A percentile compares a stretch with the other conserved stretches of the same genome.
These are phyloP conservation scores for Tenrec ecaudatus DNA, from an alignment of 2,113 vertebrate genomes.

Conservation along the genomic window DNA sequence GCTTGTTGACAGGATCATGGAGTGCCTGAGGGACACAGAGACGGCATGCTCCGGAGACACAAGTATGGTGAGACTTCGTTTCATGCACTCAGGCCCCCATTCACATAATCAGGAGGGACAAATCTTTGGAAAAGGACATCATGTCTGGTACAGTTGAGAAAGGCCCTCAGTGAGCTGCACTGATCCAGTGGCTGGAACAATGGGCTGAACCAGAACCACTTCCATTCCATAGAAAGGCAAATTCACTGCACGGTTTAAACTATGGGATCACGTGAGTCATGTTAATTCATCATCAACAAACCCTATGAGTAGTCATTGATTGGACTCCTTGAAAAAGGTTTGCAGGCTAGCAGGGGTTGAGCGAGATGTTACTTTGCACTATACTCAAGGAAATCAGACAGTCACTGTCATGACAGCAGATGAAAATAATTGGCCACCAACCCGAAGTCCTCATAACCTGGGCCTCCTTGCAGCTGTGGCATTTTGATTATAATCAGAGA, in stretches of 20 bases:
- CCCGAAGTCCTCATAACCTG: not conserved
- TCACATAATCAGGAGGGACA: not conserved
- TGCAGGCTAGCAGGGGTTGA: not conserved
- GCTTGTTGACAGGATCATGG: not conserved
- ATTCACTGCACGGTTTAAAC: not conserved
- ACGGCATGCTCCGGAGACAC: not conserved
- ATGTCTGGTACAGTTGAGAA: not conserved
- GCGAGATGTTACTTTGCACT: conserved; percentile 16
- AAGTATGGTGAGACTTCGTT: not conserved
- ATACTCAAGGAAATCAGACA: not conserved
- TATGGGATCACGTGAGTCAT: not conserved
- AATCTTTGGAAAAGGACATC: not conserved
- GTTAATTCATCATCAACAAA: conserved; percentile 30
- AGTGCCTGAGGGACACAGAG: not conserved
- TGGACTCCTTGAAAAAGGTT: not conserved
- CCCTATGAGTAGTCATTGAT: not conserved
- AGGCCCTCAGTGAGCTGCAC: not conserved
- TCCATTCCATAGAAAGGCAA: not conserved
- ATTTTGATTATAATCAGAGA: conserved; percentile 47
- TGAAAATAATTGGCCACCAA: conserved; percentile 23
- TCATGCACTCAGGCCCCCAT: not conserved
- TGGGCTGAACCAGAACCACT: not conserved
- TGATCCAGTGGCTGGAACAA: not conserved
- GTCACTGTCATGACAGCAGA: not conserved
- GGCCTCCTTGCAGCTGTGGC: not conserved